Conservation (phyloP, 1,140 invertebrate genomes). For the Metopolophium dirhodum region DNA sequence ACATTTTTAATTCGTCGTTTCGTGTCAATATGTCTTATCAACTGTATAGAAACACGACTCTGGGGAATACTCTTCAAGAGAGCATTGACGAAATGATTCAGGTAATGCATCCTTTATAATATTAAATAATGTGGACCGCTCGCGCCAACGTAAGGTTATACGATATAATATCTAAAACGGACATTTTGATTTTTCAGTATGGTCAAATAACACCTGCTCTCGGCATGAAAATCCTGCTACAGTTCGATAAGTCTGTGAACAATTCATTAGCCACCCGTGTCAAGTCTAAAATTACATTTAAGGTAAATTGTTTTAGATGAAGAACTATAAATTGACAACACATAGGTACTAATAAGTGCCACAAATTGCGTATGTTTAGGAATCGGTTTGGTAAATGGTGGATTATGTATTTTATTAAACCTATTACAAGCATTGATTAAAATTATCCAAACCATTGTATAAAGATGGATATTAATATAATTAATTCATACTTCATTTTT, state of each 20-base stretch:
- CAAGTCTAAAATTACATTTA: conserved; percentile 91
- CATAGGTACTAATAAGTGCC: not conserved
- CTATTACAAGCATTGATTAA: not conserved
- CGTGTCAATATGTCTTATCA: conserved; percentile 84
- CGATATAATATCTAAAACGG: not conserved
- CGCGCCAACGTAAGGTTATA: not conserved
- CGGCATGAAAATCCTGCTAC: conserved; percentile 89
- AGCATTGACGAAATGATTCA: conserved; percentile 92
- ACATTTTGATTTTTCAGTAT: conserved; percentile 74
- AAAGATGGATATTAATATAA: not conserved
- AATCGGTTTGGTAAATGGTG: not conserved
- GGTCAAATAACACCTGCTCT: conserved; percentile 93
- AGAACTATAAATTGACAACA: not conserved
- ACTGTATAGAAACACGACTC: conserved; percentile 95
- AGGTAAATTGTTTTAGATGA: conserved; percentile 66
- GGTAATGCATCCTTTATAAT: conserved; percentile 63
- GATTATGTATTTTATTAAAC: not conserved
- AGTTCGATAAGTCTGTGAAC: conserved; percentile 98
- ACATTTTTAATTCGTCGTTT: not conserved
- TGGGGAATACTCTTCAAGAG: conserved; percentile 96
- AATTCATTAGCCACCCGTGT: conserved; percentile 89
- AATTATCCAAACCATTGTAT: not conserved
- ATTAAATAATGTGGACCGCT: not conserved
- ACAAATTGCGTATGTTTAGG: not conserved
- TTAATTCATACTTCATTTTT: not conserved